Conservation (phyloP, 2,888 invertebrate genomes). For the Belgica antarctica region DNA sequence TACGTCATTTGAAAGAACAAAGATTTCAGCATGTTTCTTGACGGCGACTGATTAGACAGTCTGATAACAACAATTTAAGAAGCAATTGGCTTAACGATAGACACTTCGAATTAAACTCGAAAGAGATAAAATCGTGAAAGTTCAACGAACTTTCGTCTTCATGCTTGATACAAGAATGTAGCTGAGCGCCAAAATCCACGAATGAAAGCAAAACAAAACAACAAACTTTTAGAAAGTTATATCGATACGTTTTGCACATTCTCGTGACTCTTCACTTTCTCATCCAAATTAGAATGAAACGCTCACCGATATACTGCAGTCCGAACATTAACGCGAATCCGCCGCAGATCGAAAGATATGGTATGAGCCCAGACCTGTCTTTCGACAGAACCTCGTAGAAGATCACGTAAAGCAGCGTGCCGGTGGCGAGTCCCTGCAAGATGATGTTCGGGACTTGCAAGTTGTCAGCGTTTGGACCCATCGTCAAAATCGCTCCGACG, state of each 20-base stretch:
- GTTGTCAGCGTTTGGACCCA: constrained; percentile 59
- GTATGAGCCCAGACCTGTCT: constrained; percentile 60
- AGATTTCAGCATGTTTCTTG: not conserved
- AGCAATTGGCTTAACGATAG: no score
- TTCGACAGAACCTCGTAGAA: constrained; percentile 78
- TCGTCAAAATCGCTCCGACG: constrained; percentile 64
- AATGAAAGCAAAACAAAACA: no score
- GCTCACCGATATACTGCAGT: constrained; percentile 62
- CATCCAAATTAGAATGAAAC: constrained; percentile 37
- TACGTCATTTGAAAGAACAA: not conserved
- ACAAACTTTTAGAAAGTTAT: no score
- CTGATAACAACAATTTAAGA: no score
- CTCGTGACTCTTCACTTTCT: not conserved
- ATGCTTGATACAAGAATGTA: not conserved
- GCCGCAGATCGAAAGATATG: constrained; percentile 59
- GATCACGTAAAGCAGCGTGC: constrained; percentile 75
- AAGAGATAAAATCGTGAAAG: no score
- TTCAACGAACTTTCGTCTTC: not conserved
- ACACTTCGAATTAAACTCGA: no score
- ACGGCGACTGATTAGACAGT: not conserved
- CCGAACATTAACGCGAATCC: constrained; percentile 61
- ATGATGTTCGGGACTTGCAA: constrained; percentile 61
- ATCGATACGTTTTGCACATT: no score
- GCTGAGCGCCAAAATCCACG: no score
- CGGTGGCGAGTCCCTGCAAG: constrained; percentile 75